A percentile compares a stretch with the other conserved stretches of the same genome.
Evolutionary conservation across 2,797 vertebrate species (phyloP).

Genomic region (Lepus townsendii): DNA sequence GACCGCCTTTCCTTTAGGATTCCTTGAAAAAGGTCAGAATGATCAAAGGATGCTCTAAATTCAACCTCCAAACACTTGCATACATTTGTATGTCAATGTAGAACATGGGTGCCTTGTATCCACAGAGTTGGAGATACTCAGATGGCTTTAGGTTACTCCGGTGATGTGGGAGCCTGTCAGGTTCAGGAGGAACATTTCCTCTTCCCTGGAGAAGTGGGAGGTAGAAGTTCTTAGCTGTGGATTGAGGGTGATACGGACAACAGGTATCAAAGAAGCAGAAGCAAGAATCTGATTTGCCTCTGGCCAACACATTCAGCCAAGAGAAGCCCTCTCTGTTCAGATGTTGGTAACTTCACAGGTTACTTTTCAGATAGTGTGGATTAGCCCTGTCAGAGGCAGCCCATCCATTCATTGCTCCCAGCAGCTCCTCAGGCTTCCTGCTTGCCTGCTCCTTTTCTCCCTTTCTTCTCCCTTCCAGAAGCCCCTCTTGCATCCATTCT

Average conservation of each 20-base stretch:
- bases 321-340: not conserved
- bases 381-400: not conserved
- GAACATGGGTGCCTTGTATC: not conserved
- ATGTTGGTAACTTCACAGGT: not conserved
- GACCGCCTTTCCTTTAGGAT: not conserved
- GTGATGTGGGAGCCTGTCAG: not conserved
- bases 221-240: not conserved
- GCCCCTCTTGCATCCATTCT: not conserved
- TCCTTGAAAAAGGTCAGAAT: not conserved
- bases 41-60: not conserved
- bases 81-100: not conserved
- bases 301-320: not conserved
- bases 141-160: not conserved
- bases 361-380: not conserved
- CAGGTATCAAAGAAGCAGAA: not conserved
- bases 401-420: not conserved
- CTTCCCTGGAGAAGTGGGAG: not conserved
- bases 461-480: not conserved
- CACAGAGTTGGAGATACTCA: not conserved
- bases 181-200: not conserved
- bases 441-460: not conserved
- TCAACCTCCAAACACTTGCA: not conserved
- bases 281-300: not conserved
- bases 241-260: not conserved
- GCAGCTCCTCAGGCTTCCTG: not conserved